Evolutionary conservation across 2,113 vertebrate species (phyloP).

Genomic region (Acanthisitta chloris): DNA sequence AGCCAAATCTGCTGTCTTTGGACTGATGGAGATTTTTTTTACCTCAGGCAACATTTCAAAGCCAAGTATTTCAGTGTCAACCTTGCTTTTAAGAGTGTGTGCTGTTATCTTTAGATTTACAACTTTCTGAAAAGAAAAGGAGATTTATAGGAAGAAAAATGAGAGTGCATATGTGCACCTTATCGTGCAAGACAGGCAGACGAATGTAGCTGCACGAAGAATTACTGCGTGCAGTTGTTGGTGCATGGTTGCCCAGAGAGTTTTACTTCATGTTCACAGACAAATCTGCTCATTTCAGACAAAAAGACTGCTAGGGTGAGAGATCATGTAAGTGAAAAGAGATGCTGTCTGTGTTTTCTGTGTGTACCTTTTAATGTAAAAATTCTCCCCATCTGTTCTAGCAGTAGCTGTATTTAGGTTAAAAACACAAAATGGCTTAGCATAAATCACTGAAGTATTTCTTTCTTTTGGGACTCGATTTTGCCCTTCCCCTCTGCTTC

Average conservation of each 20-base stretch:
- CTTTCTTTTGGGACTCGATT: not conserved
- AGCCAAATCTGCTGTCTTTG: conserved; percentile 17
- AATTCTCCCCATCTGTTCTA: not conserved
- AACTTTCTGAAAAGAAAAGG: conserved; percentile 35
- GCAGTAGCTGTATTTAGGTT: conserved; percentile 43
- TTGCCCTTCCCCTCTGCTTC: not conserved
- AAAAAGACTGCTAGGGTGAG: not conserved
- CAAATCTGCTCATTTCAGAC: not conserved
- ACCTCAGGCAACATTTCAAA: conserved; percentile 18
- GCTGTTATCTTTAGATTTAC: conserved; percentile 46
- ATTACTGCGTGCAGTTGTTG: not conserved
- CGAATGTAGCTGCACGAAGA: not conserved
- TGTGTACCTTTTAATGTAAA: not conserved
- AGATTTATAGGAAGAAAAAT: conserved; percentile 47
- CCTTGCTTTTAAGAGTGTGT: conserved; percentile 7
- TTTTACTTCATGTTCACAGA: not conserved
- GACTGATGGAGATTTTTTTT: not conserved
- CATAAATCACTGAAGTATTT: conserved; percentile 22
- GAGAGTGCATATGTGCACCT: not conserved
- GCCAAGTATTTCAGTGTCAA: conserved; percentile 37
- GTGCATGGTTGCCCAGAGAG: not conserved
- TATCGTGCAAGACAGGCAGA: conserved; percentile 8
- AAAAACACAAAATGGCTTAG: not conserved
- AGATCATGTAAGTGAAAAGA: not conserved
- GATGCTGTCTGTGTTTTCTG: not conserved